phyloP scores from a whole-genome alignment of 2,797 vertebrate genomes.

The Trachops cirrhosus region DNA sequence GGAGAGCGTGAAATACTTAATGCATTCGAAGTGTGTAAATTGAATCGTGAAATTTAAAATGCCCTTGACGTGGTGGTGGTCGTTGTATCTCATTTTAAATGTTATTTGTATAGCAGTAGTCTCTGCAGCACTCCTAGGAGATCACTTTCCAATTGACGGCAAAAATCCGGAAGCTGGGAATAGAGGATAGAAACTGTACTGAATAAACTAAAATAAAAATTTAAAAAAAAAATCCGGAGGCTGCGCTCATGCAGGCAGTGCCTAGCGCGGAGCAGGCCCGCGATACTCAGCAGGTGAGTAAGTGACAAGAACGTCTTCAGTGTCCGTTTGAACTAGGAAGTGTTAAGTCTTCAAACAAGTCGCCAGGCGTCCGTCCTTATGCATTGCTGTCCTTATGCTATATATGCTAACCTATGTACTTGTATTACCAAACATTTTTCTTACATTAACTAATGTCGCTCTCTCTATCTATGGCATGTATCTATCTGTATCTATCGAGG shows the following conservation, averaged over 20 bases:
- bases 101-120: neutral
- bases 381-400: neutral
- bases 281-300: too few species aligned
- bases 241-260: too few species aligned
- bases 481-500: neutral
- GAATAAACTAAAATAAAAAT: too few species aligned
- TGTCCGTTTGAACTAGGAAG: neutral
- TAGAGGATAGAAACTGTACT: too few species aligned
- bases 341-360: neutral
- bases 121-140: neutral
- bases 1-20: neutral
- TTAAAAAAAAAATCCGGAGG: neutral
- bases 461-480: neutral
- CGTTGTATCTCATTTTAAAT: neutral
- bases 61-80: neutral
- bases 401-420: neutral
- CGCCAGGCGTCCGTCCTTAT: neutral
- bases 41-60: neutral
- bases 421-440: neutral
- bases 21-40: neutral
- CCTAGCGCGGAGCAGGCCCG: neutral
- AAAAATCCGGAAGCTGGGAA: neutral
- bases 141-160: neutral
- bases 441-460: neutral
- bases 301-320: neutral